Percentiles rank a stretch among this genome's conserved stretches.
Evolutionary conservation across 1,140 invertebrate species (phyloP).

Genomic region (Contarinia nasturtii): DNA sequence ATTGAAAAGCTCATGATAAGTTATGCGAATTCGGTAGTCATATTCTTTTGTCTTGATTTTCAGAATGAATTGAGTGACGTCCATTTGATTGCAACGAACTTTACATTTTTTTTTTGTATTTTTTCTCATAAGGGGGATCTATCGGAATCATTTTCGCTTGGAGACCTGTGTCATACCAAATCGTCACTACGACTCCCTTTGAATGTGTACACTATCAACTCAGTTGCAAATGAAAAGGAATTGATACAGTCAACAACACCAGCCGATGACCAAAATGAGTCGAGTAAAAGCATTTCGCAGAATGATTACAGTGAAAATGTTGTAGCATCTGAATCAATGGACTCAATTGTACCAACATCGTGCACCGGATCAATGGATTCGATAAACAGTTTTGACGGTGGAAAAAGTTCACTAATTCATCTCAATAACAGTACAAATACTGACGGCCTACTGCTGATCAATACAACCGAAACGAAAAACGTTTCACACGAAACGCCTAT

Average conservation of each 20-base stretch:
- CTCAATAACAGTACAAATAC: background rate
- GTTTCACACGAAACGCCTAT: too few relatives aligned
- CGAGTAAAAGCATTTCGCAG: background rate
- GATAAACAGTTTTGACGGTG: background rate
- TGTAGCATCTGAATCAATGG: background rate
- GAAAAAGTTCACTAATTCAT: background rate
- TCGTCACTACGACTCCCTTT: background rate
- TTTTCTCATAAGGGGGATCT: background rate
- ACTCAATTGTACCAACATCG: background rate
- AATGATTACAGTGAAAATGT: background rate
- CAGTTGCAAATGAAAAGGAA: background rate
- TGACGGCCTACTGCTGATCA: background rate
- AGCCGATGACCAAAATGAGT: background rate
- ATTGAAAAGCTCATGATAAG: too few relatives aligned
- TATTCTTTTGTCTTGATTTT: too few relatives aligned
- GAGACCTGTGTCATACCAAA: slow-evolving; percentile 2
- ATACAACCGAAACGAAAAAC: background rate
- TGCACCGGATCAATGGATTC: slow-evolving; percentile 6
- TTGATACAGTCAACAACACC: background rate
- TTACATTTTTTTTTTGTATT: too few relatives aligned
- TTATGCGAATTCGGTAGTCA: too few relatives aligned
- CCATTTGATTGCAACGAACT: too few relatives aligned
- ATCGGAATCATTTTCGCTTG: background rate
- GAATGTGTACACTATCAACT: background rate
- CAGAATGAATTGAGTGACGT: too few relatives aligned